These are phyloP conservation scores for Lacerta bilineata DNA, from an alignment of 2,797 vertebrate genomes.

Conservation along the genomic window DNA sequence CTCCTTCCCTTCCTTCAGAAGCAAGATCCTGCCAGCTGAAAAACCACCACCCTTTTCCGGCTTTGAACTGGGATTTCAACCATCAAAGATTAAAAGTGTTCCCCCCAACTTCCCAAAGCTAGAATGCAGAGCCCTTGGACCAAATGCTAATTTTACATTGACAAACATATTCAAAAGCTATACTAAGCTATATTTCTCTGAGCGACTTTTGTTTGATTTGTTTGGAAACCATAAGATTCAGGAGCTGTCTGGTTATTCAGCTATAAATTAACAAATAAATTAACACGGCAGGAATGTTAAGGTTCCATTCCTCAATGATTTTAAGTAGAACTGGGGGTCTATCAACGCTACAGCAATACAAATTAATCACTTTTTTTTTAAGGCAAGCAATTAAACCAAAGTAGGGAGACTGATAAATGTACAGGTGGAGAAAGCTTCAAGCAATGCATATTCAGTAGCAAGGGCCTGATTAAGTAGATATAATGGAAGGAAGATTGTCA, in stretches of 20 bases:
- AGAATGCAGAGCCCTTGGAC: conserved; percentile 53
- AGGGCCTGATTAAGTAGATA: conserved; percentile 45
- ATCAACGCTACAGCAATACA: conserved; percentile 48
- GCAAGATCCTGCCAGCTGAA: not conserved
- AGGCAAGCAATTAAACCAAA: conserved; percentile 56
- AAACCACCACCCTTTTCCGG: not conserved
- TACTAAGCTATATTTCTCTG: conserved; percentile 68
- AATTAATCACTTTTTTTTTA: conserved; percentile 65
- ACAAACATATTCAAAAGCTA: conserved; percentile 66
- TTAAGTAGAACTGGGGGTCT: conserved; percentile 52
- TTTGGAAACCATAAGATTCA: conserved; percentile 50
- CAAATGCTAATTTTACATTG: conserved; percentile 63
- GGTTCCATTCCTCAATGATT: conserved; percentile 59
- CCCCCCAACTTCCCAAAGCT: not conserved
- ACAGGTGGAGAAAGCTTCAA: conserved; percentile 45
- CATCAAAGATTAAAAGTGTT: not conserved
- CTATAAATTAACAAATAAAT: conserved; percentile 60
- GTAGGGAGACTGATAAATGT: conserved; percentile 32
- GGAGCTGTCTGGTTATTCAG: conserved; percentile 11
- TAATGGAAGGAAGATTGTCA: conserved; percentile 15
- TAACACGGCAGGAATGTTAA: conserved; percentile 46
- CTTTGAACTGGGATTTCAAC: too few relatives aligned
- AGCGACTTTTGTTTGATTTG: conserved; percentile 57
- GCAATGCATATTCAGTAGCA: conserved; percentile 45
- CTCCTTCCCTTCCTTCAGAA: not conserved